phyloP scores from a whole-genome alignment of 2,113 vertebrate genomes.

The Nyctibius bracteatus region DNA sequence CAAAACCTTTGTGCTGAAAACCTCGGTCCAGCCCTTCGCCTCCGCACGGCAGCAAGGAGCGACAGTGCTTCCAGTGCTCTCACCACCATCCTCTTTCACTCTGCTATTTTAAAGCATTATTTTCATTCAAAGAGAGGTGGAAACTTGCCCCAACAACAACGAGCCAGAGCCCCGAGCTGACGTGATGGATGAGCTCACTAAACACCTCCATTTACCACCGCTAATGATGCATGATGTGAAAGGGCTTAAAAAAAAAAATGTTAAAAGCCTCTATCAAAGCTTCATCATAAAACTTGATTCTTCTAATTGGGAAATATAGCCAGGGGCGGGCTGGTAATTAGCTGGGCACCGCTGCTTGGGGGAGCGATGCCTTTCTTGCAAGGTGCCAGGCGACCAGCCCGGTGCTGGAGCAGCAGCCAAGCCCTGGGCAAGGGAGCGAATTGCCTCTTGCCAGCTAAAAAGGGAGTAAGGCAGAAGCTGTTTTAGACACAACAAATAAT shows the following conservation, averaged over 20 bases:
- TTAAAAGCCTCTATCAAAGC: neutral
- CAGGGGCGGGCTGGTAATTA: neutral
- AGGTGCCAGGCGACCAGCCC: neutral
- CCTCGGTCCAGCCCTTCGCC: neutral
- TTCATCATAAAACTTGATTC: neutral
- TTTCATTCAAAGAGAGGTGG: neutral
- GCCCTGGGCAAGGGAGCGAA: neutral
- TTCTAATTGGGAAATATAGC: neutral
- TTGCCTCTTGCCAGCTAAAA: neutral
- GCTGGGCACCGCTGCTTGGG: neutral
- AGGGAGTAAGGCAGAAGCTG: neutral
- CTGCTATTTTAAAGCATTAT: neutral
- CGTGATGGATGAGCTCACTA: constrained; percentile 17
- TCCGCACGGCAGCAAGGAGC: neutral
- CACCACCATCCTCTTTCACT: accelerated
- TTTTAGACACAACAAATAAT: neutral
- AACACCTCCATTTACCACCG: neutral
- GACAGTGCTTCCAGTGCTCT: neutral
- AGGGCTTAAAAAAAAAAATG: neutral
- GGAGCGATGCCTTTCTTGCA: neutral
- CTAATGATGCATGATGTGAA: neutral
- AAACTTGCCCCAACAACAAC: neutral
- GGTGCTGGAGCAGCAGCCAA: neutral
- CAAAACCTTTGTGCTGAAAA: neutral
- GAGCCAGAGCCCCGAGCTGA: neutral